phyloP scores from a whole-genome alignment of 2,888 invertebrate species.

The Elmis aenea region DNA sequence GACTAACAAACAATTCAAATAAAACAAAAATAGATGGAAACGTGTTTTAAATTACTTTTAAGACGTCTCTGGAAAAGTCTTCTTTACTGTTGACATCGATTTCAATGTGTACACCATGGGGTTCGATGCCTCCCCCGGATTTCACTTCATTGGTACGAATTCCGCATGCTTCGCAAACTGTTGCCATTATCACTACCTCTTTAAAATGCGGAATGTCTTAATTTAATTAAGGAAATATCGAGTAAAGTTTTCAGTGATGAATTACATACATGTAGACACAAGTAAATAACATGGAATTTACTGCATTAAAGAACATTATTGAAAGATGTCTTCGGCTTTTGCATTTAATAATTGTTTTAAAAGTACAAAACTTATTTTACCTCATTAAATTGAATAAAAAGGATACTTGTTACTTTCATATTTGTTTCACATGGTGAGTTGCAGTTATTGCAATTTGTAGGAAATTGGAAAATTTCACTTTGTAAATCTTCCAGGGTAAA shows the following conservation, averaged over 20 bases:
- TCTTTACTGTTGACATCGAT: slow-evolving; percentile 63
- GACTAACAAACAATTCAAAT: slow-evolving; percentile 50
- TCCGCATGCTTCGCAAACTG: slow-evolving; percentile 86
- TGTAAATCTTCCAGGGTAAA: slow-evolving; percentile 63
- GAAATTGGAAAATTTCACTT: slow-evolving; percentile 76
- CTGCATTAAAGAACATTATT: too few species aligned
- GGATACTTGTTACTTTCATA: slow-evolving; percentile 83
- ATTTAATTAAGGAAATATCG: slow-evolving; percentile 11
- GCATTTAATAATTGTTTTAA: slow-evolving; percentile 1
- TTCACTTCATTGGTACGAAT: slow-evolving; percentile 94
- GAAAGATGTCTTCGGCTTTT: slow-evolving; percentile 1
- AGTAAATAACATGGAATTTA: too few species aligned
- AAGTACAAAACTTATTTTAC: slow-evolving; percentile 2
- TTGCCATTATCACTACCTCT: slow-evolving; percentile 97
- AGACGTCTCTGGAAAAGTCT: slow-evolving; percentile 88
- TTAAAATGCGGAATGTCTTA: slow-evolving; percentile 92
- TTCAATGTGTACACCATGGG: slow-evolving; percentile 71
- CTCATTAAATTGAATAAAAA: too few species aligned
- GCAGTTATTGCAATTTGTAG: slow-evolving; percentile 84
- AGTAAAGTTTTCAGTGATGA: too few species aligned
- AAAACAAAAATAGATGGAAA: neutral
- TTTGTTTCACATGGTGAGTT: slow-evolving; percentile 79
- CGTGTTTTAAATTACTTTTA: slow-evolving; percentile 60
- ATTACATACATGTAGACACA: too few species aligned
- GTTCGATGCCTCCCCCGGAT: slow-evolving; percentile 84